These are phyloP conservation scores for Spilosoma lubricipeda DNA, from an alignment of 2,888 invertebrate species.

Conservation along the genomic window DNA sequence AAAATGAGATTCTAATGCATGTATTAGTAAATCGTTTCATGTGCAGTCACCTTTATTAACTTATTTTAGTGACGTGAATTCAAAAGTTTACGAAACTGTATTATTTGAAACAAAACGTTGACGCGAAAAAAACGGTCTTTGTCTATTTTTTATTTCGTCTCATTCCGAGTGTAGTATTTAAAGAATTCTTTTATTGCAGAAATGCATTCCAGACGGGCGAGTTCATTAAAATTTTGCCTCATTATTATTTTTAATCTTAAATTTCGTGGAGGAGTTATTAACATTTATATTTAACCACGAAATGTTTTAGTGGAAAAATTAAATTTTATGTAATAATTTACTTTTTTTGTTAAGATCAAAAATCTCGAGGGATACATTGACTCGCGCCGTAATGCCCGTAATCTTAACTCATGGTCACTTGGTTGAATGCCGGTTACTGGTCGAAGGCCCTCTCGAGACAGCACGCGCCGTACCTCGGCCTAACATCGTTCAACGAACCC, in stretches of 20 bases:
- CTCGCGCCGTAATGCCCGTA: conserved; percentile 20
- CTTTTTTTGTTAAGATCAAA: conserved; percentile 4
- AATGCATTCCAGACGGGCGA: conserved; percentile 21
- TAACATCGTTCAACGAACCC: conserved; percentile 30
- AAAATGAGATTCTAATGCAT: conserved; percentile 5
- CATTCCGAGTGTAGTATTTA: conserved; percentile 22
- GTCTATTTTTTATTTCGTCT: conserved; percentile 32
- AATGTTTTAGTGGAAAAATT: neutral
- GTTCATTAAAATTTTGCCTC: conserved; percentile 7
- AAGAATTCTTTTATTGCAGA: conserved; percentile 18
- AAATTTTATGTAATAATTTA: neutral
- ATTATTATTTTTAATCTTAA: conserved; percentile 13
- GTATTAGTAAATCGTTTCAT: conserved; percentile 3
- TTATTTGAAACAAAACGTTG: conserved; percentile 27
- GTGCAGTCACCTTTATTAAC: conserved; percentile 14
- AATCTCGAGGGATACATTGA: conserved; percentile 11
- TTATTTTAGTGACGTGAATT: conserved; percentile 17
- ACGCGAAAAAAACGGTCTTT: conserved; percentile 34
- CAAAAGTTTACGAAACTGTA: conserved; percentile 28
- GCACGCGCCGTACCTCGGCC: conserved; percentile 27
- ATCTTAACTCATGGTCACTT: conserved; percentile 29
- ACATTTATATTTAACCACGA: neutral
- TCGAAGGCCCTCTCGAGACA: conserved; percentile 26
- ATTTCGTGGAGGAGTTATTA: conserved; percentile 8
- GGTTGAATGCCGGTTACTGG: conserved; percentile 24